Evolutionary conservation across 2,888 invertebrate genomes (phyloP), one percentile per base, ranked within the genome.

Genomic region (Zeuzera pyrina): DNA sequence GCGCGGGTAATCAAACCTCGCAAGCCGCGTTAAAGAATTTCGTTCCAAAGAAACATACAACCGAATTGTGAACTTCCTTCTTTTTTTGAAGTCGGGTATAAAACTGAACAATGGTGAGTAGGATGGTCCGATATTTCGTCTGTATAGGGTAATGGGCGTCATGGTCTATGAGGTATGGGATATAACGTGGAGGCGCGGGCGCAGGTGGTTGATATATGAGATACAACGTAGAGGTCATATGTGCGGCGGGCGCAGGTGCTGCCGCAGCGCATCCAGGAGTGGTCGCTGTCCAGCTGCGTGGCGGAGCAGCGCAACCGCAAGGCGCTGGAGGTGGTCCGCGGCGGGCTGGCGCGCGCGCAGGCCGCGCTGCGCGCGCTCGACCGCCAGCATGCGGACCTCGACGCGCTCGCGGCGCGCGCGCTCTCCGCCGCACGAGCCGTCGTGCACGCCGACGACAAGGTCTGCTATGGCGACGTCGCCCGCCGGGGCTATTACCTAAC

Each of bases 181-280:
- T n/a, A n/a, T n/a, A n/a, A n/a, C n/a, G n/a, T n/a, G n/a, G n/a
- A n/a, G n/a, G n/a, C n/a, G n/a, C n/a, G n/a, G n/a, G n/a, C n/a
- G n/a, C n/a, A n/a, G n/a, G n/a, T n/a, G n/a, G n/a, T n/a, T n/a
- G n/a, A n/a, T n/a, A n/a, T n/a, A n/a, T n/a, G n/a, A n/a, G n/a
- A n/a, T n/a, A n/a, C n/a, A n/a, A n/a, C n/a, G n/a, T n/a, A n/a
- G n/a, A n/a, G n/a, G n/a, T n/a, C 4, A 22, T 22, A 2, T 21
- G 22, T 10, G n/a, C 1, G 26, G 10, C 3, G 4, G 10, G 12
- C 11, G 12, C 67, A 91, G 86, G 90, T 95, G n/a, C 63, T 95
- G 8, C 95, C 96, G 0, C 91, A 92, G 49, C 88, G 97, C 6
- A 91, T 98, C 35, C 95, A 96, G 60, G 96, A 97, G 63, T 97